These are phyloP conservation scores for Ylistrum balloti DNA, from an alignment of 1,140 invertebrate genomes.

Conservation along the genomic window DNA sequence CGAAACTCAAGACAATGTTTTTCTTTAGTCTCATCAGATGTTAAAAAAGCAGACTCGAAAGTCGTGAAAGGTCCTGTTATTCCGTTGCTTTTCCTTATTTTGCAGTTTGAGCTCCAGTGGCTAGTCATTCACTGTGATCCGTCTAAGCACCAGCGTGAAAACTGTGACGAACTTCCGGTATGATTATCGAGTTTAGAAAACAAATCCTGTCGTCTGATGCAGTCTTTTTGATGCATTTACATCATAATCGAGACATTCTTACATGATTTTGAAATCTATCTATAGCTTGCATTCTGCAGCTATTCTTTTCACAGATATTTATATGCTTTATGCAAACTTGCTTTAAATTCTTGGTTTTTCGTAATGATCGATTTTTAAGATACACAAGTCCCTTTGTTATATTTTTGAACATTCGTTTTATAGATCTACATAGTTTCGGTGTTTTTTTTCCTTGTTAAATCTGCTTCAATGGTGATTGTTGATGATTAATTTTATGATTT, in stretches of 20 bases:
- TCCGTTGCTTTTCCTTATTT: not conserved
- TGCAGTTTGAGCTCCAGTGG: constrained; percentile 60
- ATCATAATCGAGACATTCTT: not conserved
- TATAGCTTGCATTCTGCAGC: not conserved
- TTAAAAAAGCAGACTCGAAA: too few species aligned
- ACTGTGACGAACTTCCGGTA: constrained; percentile 47
- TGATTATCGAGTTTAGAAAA: not conserved
- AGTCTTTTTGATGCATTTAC: not conserved
- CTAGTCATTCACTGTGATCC: constrained; percentile 56
- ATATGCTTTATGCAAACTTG: not conserved
- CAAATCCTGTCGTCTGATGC: not conserved
- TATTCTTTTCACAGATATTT: not conserved
- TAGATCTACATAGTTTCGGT: not conserved
- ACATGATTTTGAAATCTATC: too few species aligned
- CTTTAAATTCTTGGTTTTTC: not conserved
- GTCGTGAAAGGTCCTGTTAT: not conserved
- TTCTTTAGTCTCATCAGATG: too few species aligned
- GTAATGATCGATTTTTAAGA: not conserved
- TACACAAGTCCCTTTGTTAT: not conserved
- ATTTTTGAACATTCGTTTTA: not conserved
- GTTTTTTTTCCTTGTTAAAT: not conserved
- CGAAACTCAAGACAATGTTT: too few species aligned
- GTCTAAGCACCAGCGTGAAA: constrained; percentile 41
- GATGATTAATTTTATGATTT: too few species aligned
- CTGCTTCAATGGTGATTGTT: not conserved